These are phyloP conservation scores for Melanaphis sacchari DNA, from an alignment of 1,140 invertebrate genomes.

Conservation along the genomic window DNA sequence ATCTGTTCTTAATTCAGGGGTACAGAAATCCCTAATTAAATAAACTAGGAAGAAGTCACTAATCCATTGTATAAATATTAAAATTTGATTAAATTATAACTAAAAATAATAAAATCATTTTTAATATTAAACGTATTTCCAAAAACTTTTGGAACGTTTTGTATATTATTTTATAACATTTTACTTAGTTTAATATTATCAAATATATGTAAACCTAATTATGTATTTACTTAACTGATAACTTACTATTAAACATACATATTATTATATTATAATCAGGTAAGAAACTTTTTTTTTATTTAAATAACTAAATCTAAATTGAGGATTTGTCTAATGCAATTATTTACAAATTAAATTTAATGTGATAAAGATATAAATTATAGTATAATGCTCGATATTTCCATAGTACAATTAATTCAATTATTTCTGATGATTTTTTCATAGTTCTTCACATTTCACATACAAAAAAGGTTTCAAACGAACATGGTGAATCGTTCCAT, in stretches of 20 bases:
- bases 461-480: constrained; percentile 90
- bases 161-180: background rate
- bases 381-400: background rate
- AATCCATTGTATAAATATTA: too few relatives aligned
- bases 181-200: background rate
- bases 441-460: constrained; percentile 73
- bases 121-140: background rate
- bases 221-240: background rate
- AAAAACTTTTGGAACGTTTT: background rate
- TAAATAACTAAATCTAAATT: constrained; percentile 1
- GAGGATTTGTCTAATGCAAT: background rate
- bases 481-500: constrained; percentile 92
- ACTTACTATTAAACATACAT: background rate
- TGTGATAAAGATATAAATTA: background rate
- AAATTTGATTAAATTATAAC: background rate
- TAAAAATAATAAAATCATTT: background rate
- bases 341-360: constrained; percentile 18
- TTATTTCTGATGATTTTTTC: background rate
- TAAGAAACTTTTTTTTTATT: background rate
- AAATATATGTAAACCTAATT: background rate
- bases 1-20: too few relatives aligned
- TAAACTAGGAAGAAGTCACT: too few relatives aligned
- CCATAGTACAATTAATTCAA: background rate
- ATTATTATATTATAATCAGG: background rate
- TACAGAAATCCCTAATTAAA: too few relatives aligned